Conservation (phyloP, 2,888 invertebrate genomes). For the Julus scanicus region DNA sequence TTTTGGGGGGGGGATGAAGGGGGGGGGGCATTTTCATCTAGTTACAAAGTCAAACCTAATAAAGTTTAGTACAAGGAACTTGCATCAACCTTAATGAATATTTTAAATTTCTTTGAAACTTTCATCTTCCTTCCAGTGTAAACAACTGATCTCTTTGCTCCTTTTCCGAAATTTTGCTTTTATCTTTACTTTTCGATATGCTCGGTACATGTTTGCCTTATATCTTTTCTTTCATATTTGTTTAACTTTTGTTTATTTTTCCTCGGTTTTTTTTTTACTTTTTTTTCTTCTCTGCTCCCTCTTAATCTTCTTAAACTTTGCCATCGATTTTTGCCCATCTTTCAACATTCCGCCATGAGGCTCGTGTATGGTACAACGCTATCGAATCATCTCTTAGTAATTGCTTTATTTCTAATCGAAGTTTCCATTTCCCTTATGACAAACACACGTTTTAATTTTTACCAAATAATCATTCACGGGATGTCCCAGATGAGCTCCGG, state of each 20-base stretch:
- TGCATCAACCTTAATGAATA: not conserved
- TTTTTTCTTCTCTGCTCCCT: not conserved
- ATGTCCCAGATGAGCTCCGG: slow-evolving; percentile 6
- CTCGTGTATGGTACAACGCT: not conserved
- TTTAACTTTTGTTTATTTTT: slow-evolving; percentile 38
- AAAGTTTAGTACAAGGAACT: too few relatives aligned
- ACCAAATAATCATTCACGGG: slow-evolving; percentile 38
- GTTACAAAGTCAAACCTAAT: too few relatives aligned
- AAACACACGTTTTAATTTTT: slow-evolving; percentile 8
- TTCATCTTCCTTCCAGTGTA: not conserved
- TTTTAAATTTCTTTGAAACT: not conserved
- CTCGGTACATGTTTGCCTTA: not conserved
- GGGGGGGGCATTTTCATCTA: too few relatives aligned
- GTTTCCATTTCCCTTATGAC: slow-evolving; percentile 35
- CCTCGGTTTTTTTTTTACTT: not conserved
- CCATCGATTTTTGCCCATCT: slow-evolving; percentile 7
- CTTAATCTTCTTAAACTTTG: slow-evolving; percentile 36
- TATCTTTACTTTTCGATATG: not conserved
- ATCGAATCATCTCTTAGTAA: slow-evolving; percentile 35
- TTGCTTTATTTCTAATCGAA: slow-evolving; percentile 38
- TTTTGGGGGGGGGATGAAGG: too few relatives aligned
- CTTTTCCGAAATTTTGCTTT: not conserved
- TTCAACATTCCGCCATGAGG: slow-evolving; percentile 13
- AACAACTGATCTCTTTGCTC: not conserved
- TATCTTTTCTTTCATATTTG: not conserved